phyloP scores from a whole-genome alignment of 2,113 vertebrate genomes.

The Alces alces region DNA sequence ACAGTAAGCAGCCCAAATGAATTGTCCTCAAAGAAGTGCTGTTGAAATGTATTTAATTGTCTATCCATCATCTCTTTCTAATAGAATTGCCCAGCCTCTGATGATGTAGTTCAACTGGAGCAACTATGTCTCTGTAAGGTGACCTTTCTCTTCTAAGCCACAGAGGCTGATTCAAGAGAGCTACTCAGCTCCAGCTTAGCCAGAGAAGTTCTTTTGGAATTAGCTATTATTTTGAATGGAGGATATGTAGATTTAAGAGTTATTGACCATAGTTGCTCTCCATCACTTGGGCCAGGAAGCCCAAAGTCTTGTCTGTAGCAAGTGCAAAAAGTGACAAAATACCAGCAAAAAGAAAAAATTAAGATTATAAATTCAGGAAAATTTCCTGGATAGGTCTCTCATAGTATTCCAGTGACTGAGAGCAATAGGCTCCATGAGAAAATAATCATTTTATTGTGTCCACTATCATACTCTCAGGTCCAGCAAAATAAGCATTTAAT shows the following conservation, averaged over 20 bases:
- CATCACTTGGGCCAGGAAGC: background rate
- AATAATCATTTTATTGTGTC: background rate
- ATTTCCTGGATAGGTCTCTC: background rate
- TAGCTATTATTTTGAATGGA: background rate
- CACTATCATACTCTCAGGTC: background rate
- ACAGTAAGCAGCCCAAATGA: background rate
- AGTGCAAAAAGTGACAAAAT: background rate
- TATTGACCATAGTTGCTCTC: background rate
- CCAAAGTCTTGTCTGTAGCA: background rate
- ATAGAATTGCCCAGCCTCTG: background rate
- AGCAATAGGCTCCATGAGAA: background rate
- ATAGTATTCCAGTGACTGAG: background rate
- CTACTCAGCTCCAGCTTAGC: rapidly evolving
- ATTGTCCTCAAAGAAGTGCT: background rate
- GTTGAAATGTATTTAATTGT: background rate
- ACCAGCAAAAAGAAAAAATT: background rate
- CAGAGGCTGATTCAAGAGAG: background rate
- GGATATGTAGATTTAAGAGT: background rate
- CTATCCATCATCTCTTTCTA: background rate
- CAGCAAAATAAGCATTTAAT: background rate
- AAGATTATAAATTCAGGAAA: background rate
- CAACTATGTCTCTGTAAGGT: background rate
- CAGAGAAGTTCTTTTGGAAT: background rate
- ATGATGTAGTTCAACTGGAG: background rate
- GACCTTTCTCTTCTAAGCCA: background rate